These are phyloP conservation scores for Halisarca cf. caerulea DNA, from an alignment of 37 sponge, comb jelly and placozoan genomes.

Conservation along the genomic window DNA sequence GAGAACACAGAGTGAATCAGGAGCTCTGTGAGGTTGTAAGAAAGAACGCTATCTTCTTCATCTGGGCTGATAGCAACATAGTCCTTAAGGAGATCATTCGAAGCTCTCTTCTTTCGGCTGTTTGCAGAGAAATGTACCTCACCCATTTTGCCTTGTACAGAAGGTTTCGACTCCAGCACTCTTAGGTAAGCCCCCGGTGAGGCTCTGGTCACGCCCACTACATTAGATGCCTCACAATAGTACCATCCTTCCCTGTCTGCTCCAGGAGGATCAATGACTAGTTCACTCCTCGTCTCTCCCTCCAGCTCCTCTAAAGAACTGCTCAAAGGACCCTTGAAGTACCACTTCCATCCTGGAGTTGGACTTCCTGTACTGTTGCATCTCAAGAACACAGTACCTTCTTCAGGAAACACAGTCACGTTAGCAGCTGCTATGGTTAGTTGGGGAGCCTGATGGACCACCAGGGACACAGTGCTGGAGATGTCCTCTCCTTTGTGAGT, in stretches of 20 bases:
- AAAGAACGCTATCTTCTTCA: too few species aligned
- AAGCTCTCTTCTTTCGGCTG: too few species aligned
- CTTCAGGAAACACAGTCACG: not conserved
- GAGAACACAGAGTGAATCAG: too few species aligned
- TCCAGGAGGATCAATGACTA: not conserved
- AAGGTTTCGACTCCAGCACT: too few species aligned
- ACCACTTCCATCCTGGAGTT: conserved; percentile 19
- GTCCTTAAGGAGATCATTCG: too few species aligned
- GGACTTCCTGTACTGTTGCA: not conserved
- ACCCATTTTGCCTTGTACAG: too few species aligned
- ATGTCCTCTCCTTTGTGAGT: conserved; percentile 18
- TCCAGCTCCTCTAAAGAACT: not conserved
- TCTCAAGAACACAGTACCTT: conserved; percentile 3
- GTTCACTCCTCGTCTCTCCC: conserved; percentile 4
- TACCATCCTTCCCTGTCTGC: not conserved
- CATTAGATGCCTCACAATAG: conserved; percentile 19
- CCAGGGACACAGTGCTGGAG: not conserved
- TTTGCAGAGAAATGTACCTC: too few species aligned
- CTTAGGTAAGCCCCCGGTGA: too few species aligned
- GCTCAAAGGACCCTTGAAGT: not conserved
- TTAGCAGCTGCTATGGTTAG: not conserved
- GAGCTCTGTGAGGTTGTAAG: too few species aligned
- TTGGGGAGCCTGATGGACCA: conserved; percentile 8
- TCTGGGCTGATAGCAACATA: too few species aligned
- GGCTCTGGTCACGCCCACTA: not conserved